A percentile compares a stretch with the other conserved stretches of the same genome.
Evolutionary conservation across 2,797 vertebrate species (phyloP).

Genomic region (Bovichtus variegatus): DNA sequence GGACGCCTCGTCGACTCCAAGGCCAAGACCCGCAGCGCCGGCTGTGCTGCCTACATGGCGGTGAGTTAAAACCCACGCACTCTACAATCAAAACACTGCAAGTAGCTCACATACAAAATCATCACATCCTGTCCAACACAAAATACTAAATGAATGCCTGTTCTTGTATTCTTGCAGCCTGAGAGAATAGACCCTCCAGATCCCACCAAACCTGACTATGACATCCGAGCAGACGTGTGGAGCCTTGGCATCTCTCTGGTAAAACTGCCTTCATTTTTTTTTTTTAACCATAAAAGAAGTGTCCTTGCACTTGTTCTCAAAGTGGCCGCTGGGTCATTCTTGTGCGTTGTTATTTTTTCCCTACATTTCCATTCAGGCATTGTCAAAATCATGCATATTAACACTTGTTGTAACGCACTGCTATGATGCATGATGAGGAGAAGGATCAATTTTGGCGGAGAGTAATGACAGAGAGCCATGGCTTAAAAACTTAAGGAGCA

Average conservation of each 20-base stretch:
- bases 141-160: background rate
- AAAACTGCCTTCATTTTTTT: conserved; percentile 40
- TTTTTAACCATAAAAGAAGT: background rate
- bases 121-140: background rate
- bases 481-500: background rate
- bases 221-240: conserved; percentile 97
- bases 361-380: background rate
- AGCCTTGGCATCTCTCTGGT: conserved; percentile 97
- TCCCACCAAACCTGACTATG: conserved; percentile 96
- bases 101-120: conserved; percentile 1
- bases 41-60: conserved; percentile 98
- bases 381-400: background rate
- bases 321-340: background rate
- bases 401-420: background rate
- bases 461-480: background rate
- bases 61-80: conserved; percentile 79
- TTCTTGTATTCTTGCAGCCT: conserved; percentile 82
- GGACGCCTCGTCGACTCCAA: conserved; percentile 96
- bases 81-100: background rate
- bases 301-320: background rate
- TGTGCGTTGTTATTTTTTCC: background rate
- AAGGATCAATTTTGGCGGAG: background rate
- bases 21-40: conserved; percentile 95
- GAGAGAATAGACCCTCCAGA: conserved; percentile 97
- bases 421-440: background rate